Conservation (phyloP, 2,888 invertebrate species). For the Acheta domesticus region DNA sequence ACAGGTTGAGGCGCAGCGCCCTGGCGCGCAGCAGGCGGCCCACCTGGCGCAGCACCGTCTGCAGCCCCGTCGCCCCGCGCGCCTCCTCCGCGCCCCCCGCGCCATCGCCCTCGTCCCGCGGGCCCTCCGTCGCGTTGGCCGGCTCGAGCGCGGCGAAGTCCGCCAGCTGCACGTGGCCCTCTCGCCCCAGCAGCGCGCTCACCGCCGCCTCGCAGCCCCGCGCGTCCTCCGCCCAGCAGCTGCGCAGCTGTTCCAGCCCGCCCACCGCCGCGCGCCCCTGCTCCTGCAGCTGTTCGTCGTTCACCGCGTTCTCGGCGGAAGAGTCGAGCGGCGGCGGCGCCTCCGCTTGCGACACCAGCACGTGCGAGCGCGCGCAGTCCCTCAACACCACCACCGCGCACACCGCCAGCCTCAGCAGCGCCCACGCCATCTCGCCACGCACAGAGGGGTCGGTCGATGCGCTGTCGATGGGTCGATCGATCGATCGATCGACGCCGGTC, state of each 20-base stretch:
- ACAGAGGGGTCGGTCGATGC: background rate
- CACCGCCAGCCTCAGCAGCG: background rate
- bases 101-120: slow-evolving; percentile 43
- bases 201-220: background rate
- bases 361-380: background rate
- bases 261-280: background rate
- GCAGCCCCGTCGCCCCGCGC: slow-evolving; percentile 54
- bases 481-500: background rate
- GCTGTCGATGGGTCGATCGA: too few species aligned
- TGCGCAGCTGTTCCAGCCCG: background rate
- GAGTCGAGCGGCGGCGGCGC: background rate
- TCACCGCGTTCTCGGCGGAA: background rate
- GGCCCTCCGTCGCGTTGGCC: background rate
- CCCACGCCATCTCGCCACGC: background rate
- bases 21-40: slow-evolving; percentile 53
- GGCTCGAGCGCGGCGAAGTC: slow-evolving; percentile 32
- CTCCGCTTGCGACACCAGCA: background rate
- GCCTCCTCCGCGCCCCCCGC: slow-evolving; percentile 53
- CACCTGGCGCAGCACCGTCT: slow-evolving; percentile 55
- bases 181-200: background rate
- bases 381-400: background rate
- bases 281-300: background rate
- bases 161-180: slow-evolving; percentile 22
- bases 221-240: slow-evolving; percentile 7
- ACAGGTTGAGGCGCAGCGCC: slow-evolving; percentile 56